phyloP scores from a whole-genome alignment of 2,888 invertebrate species.

The Thelaira solivaga region DNA sequence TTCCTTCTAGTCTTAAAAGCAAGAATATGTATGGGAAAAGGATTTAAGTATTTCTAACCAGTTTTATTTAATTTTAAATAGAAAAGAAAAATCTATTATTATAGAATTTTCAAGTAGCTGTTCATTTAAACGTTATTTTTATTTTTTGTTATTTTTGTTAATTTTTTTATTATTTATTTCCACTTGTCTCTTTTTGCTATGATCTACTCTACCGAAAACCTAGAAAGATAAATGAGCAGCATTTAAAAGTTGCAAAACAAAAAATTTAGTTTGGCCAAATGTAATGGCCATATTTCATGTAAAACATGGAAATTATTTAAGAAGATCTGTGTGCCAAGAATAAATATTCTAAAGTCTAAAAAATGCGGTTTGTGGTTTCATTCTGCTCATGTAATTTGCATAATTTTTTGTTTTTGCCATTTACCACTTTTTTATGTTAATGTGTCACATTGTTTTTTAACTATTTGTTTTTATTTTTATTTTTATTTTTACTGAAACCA shows the following conservation, averaged over 20 bases:
- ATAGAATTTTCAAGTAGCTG: too few relatives aligned
- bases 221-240: conserved; percentile 4
- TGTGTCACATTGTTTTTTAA: conserved; percentile 4
- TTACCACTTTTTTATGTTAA: conserved; percentile 17
- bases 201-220: not conserved
- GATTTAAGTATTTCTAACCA: too few relatives aligned
- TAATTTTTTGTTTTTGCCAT: conserved; percentile 45
- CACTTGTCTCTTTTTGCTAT: not conserved
- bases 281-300: not conserved
- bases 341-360: conserved; percentile 1
- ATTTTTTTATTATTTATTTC: conserved; percentile 11
- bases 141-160: too few relatives aligned
- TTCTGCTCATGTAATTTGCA: conserved; percentile 39
- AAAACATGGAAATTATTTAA: conserved; percentile 22
- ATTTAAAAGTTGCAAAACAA: not conserved
- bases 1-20: too few relatives aligned
- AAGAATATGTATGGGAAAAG: too few relatives aligned
- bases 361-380: not conserved
- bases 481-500: too few relatives aligned
- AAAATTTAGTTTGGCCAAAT: not conserved
- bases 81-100: too few relatives aligned
- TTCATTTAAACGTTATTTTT: too few relatives aligned
- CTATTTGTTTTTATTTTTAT: not conserved
- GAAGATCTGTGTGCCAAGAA: conserved; percentile 27
- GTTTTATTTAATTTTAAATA: too few relatives aligned